Percentiles rank a stretch among this genome's conserved stretches.
phyloP scores from a whole-genome alignment of 2,888 invertebrate genomes.

The Ganaspis brasiliensis region DNA sequence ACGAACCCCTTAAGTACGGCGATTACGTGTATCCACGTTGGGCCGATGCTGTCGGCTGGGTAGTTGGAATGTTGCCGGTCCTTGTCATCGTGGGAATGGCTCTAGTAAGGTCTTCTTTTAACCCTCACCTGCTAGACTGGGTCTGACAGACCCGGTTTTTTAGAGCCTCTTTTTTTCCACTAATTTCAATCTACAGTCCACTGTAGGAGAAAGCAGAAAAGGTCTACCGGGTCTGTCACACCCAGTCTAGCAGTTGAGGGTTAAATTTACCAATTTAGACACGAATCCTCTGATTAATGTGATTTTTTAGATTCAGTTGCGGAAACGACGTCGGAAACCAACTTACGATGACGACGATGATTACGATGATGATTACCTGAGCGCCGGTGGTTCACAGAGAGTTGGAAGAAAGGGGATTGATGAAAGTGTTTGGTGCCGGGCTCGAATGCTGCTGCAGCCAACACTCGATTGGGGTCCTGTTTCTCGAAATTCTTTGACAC shows the following conservation, averaged over 20 bases:
- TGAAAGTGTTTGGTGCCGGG: constrained; percentile 72
- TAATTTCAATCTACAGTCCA: too few species aligned
- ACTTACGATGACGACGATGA: constrained; percentile 73
- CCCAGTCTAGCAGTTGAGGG: too few species aligned
- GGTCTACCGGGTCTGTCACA: too few species aligned
- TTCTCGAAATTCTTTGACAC: constrained; percentile 76
- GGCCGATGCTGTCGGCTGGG: constrained; percentile 91
- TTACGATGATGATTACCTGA: constrained; percentile 68
- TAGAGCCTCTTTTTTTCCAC: too few species aligned
- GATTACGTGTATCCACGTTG: constrained; percentile 90
- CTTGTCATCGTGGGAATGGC: constrained; percentile 83
- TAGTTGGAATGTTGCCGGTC: constrained; percentile 88
- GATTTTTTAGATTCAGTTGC: constrained; percentile 69
- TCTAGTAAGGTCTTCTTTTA: constrained; percentile 69
- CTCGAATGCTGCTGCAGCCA: constrained; percentile 85
- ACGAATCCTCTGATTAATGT: too few species aligned
- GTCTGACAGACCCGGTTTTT: too few species aligned
- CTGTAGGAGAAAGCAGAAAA: too few species aligned
- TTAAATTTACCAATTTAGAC: too few species aligned
- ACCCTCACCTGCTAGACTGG: too few species aligned
- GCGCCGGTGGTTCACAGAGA: constrained; percentile 58
- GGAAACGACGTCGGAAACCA: constrained; percentile 61
- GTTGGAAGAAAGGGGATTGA: constrained; percentile 54
- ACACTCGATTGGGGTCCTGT: constrained; percentile 88
- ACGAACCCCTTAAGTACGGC: constrained; percentile 88